A percentile compares a stretch with the other conserved stretches of the same genome.
phyloP scores from a whole-genome alignment of 2,888 invertebrate species.

The Allygus modestus region DNA sequence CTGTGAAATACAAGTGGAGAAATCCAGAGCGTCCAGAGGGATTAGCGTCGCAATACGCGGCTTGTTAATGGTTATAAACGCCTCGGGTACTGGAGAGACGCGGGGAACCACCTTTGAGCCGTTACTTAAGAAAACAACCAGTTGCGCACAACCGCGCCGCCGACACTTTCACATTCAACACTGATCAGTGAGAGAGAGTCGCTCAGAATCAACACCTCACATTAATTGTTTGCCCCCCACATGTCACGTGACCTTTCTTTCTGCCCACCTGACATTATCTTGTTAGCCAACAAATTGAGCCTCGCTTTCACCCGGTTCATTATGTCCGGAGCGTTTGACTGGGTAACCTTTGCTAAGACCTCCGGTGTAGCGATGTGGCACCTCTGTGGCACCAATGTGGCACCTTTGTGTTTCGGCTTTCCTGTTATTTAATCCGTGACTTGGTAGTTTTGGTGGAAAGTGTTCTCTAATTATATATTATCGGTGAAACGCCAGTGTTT shows the following conservation, averaged over 20 bases:
- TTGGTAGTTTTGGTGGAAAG: neutral
- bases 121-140: conserved; percentile 10
- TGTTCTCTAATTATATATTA: no score
- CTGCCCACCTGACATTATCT: conserved; percentile 43
- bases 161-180: conserved; percentile 28
- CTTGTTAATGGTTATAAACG: neutral
- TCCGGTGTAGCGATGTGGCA: neutral
- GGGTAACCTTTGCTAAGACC: conserved; percentile 20
- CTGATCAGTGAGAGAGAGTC: conserved; percentile 15
- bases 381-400: neutral
- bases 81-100: neutral
- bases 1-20: conserved; percentile 23
- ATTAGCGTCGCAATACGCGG: conserved; percentile 5
- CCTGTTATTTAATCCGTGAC: neutral
- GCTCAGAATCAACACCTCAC: conserved; percentile 33
- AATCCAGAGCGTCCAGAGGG: neutral
- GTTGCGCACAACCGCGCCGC: neutral
- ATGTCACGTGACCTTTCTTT: conserved; percentile 26
- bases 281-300: conserved; percentile 47
- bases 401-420: neutral
- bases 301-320: conserved; percentile 53
- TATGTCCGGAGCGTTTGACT: conserved; percentile 6
- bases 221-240: conserved; percentile 33
- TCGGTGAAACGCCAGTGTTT: no score
- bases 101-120: neutral